Percentiles rank a stretch among this genome's conserved stretches.
phyloP scores from a whole-genome alignment of 2,113 vertebrate species.

The Sardina pilchardus region DNA sequence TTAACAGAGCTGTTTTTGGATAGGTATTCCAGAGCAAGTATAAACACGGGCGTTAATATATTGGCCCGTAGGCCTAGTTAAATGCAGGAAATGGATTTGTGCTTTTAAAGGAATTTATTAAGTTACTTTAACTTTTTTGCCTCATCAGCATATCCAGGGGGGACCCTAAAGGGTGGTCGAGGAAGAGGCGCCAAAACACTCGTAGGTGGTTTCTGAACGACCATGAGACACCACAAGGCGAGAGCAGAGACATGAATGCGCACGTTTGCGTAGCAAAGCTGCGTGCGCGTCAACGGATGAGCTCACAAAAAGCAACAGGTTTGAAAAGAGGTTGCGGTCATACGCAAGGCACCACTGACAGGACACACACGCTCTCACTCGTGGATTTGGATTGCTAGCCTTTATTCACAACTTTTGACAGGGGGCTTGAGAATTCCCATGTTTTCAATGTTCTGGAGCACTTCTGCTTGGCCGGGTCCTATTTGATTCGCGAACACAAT shows the following conservation, averaged over 20 bases:
- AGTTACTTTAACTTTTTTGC: background rate
- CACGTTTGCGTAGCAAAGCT: slow-evolving; percentile 50
- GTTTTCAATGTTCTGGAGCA: background rate
- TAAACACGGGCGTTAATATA: no score
- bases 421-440: background rate
- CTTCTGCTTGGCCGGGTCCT: background rate
- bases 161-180: background rate
- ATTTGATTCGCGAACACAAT: background rate
- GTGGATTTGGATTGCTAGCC: background rate
- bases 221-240: background rate
- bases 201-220: slow-evolving; percentile 4
- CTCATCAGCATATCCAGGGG: background rate
- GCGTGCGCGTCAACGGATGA: slow-evolving; percentile 51
- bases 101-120: background rate
- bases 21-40: no score
- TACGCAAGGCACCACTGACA: slow-evolving; percentile 14
- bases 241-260: slow-evolving; percentile 55
- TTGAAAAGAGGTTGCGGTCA: slow-evolving; percentile 34
- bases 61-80: background rate
- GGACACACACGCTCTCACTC: slow-evolving; percentile 25
- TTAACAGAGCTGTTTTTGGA: background rate
- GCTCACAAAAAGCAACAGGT: slow-evolving; percentile 55
- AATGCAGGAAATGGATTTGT: background rate
- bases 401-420: slow-evolving; percentile 11
- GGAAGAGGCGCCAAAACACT: background rate